Percentiles rank a stretch among this genome's conserved stretches.
Conservation (phyloP, 2,888 invertebrate genomes). For the Salticus scenicus region DNA sequence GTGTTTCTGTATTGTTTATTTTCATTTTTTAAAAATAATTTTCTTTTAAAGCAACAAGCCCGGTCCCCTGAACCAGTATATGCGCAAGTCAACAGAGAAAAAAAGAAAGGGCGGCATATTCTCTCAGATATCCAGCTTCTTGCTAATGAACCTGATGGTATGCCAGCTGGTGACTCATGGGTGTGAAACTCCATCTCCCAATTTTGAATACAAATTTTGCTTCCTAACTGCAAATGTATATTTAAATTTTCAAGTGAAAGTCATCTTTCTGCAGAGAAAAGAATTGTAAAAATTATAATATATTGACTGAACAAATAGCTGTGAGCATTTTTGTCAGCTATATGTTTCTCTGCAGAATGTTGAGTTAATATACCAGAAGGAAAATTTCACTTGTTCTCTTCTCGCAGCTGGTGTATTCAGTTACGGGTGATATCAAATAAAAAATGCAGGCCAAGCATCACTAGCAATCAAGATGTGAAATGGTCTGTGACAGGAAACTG, state of each 20-base stretch:
- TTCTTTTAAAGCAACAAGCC: slow-evolving; percentile 49
- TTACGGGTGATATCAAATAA: slow-evolving; percentile 55
- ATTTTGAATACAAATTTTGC: slow-evolving; percentile 45
- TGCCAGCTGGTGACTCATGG: slow-evolving; percentile 73
- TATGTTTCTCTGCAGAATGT: slow-evolving; percentile 10
- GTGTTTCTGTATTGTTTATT: too few species aligned
- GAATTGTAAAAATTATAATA: background rate
- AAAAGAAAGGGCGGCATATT: slow-evolving; percentile 77
- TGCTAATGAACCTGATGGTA: slow-evolving; percentile 54
- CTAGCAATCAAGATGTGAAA: slow-evolving; percentile 31
- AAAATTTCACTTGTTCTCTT: slow-evolving; percentile 10
- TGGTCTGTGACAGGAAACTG: slow-evolving; percentile 37
- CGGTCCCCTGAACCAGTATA: slow-evolving; percentile 80
- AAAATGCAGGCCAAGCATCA: slow-evolving; percentile 20
- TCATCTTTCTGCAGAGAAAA: slow-evolving; percentile 6
- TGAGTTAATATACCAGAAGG: background rate
- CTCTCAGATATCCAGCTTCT: slow-evolving; percentile 32
- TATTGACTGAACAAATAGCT: background rate
- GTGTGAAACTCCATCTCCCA: slow-evolving; percentile 60
- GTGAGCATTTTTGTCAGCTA: background rate
- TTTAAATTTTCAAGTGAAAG: slow-evolving; percentile 27
- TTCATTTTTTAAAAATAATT: too few species aligned
- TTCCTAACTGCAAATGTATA: slow-evolving; percentile 34
- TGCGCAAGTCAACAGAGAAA: slow-evolving; percentile 82
- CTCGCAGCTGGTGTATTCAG: slow-evolving; percentile 59